Conservation (phyloP, 92 coral and sea anemone genomes). For the Zoanthus sansibaricus region DNA sequence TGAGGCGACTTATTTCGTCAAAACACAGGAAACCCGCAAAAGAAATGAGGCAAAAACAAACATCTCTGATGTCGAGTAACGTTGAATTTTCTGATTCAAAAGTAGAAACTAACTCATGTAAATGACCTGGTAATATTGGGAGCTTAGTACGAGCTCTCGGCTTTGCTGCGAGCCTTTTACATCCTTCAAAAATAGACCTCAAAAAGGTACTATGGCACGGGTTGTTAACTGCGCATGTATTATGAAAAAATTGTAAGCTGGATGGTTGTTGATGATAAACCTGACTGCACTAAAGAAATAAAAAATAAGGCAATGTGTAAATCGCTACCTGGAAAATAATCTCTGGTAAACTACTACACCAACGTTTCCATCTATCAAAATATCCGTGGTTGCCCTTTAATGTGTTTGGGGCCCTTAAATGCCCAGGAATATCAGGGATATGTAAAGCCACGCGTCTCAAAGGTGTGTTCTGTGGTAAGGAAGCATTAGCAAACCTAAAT, state of each 20-base stretch:
- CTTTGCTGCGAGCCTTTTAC: constrained; percentile 29
- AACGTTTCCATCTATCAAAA: constrained; percentile 25
- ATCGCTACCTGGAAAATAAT: constrained; percentile 26
- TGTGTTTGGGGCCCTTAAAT: neutral
- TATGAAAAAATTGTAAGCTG: neutral
- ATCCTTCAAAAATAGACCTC: constrained; percentile 19
- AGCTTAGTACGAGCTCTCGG: constrained; percentile 3
- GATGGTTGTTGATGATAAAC: constrained; percentile 17
- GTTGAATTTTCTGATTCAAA: constrained; percentile 24
- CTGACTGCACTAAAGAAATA: constrained; percentile 20
- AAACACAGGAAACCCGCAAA: constrained; percentile 25
- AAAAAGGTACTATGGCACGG: constrained; percentile 23
- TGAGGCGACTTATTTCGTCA: constrained; percentile 19
- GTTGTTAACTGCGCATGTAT: constrained; percentile 13
- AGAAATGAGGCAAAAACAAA: constrained; percentile 22
- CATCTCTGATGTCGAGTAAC: constrained; percentile 6
- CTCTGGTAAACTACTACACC: constrained; percentile 17
- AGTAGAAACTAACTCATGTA: constrained; percentile 18
- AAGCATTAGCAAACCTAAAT: constrained; percentile 3
- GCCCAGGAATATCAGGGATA: neutral
- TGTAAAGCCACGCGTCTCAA: neutral
- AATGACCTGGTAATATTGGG: constrained; percentile 9
- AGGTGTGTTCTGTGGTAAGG: neutral
- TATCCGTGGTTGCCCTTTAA: constrained; percentile 20
- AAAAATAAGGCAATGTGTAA: constrained; percentile 27